Base-by-base conservation (phyloP, 2,797 vertebrate species). In the Semotilus atromaculatus region DNA sequence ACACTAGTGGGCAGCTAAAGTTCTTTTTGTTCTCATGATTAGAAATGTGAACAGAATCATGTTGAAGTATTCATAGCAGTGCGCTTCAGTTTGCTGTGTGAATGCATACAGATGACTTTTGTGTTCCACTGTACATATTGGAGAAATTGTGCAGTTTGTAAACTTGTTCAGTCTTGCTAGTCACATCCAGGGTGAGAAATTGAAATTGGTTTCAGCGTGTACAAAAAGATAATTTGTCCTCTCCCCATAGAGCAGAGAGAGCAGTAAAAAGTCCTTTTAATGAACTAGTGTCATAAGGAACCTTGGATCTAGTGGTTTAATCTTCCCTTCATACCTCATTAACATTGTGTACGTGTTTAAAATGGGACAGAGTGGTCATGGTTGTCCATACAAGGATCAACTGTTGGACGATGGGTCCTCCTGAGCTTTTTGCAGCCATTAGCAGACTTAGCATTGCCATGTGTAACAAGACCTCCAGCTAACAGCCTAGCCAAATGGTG, bases 361-460 rank as follows among this genome's bases (percentile, higher is more conserved):
- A 70, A 58, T 19, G 80, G 77, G 40, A 34, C 19, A 1, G 40
- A 29, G 55, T 51, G 74, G 72, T 82, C 29, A 62, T 62, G 86
- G 78, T 90, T 92, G 89, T 91, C 94, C 94, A 94, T 95, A 94
- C 90, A 95, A 95, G 95, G 94, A 88, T 90, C 90, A 90, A 85
- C 75, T 66, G 51, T 71, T 51, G 34, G 70, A 68, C 45, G 81
- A 78, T 53, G 29, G 0, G 70, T 81, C 72, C 80, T 78, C 67
- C 66, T 67, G 85, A 89, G 82, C 86, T 80, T 64, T 51, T 81
- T 70, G 70, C 81, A 71, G 66, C 70, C 90, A 89, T 90, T 90
- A 87, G 89, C 89, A 83, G 91, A 89, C 91, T 91, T 86, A 31
- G 90, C 89, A 48, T 74, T 81, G 84, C 84, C 1, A 5, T n/a